Evolutionary conservation across 2,113 vertebrate genomes (phyloP).

Genomic region (Psammodynastes pulverulentus): DNA sequence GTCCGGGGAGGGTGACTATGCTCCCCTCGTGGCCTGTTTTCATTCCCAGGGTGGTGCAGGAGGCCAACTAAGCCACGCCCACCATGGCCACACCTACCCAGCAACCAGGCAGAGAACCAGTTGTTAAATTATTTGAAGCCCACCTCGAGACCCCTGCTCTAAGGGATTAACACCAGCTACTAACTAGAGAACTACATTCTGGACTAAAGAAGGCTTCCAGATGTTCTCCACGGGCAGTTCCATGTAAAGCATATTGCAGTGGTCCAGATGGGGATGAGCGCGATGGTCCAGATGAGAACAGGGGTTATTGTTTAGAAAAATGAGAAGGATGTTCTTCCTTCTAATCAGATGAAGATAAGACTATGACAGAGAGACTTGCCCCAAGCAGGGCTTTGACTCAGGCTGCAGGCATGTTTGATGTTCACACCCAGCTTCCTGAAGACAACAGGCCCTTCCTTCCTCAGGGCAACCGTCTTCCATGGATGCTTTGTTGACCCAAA

Average conservation of each 20-base stretch:
- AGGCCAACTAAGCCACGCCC: no score
- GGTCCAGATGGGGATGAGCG: background rate
- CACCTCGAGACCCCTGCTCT: no score
- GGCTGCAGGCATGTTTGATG: background rate
- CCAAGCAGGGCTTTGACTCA: background rate
- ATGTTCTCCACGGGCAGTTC: background rate
- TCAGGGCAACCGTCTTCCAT: background rate
- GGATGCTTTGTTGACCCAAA: conserved; percentile 8
- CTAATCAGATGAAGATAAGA: background rate
- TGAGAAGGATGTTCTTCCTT: background rate
- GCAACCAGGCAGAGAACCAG: no score
- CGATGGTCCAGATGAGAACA: background rate
- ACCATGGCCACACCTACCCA: no score
- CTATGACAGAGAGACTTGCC: no score
- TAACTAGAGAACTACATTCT: background rate
- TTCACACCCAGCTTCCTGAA: background rate
- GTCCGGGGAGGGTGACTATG: no score
- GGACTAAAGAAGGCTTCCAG: background rate
- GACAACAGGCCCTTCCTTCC: background rate
- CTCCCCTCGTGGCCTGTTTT: no score
- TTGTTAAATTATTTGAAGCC: no score
- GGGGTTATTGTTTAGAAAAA: background rate
- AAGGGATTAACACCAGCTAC: background rate
- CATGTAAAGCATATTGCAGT: background rate
- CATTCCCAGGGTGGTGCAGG: no score